Evolutionary conservation across 2,113 vertebrate genomes (phyloP), one percentile per base, ranked within the genome.

Genomic region (Podarcis raffonei): DNA sequence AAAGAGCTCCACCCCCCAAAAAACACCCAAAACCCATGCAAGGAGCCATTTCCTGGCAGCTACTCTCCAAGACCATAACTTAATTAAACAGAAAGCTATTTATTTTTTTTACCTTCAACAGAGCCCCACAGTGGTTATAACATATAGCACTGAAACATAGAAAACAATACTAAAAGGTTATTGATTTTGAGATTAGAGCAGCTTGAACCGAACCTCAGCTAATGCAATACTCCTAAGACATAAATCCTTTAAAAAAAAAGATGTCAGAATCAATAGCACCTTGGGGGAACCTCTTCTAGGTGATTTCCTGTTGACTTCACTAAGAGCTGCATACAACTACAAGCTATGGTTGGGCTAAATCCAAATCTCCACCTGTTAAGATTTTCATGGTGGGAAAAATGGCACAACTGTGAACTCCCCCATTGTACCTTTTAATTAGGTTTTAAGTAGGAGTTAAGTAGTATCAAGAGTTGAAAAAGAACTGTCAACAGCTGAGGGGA

Each of bases 61-160:
- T 68, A 23, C 83, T 83, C 91, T 90, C 32, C 5, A 53, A 15
- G 79, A 81, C 39, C 88, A 89, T 87, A 87, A 89, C n/a, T 75
- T 20, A 84, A 71, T 92, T 91, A 11, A 53, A 92, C 23, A 83
- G 16, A 91, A 90, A 59, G 79, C 9, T 23, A 16, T 79, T 86
- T 57, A 57, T 72, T 25, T 57, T 25, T 2, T 69, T 78, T 79
- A 32, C 85, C 27, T 27, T 79, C 16, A 68, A 78, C 27, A 68
- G 18, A 23, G 35, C 6, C 25, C n/a, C 15, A 66, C 7, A 57
- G 57, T 27, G 42, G 25, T 62, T 68, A 35, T 2, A 69, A 18
- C 30, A 68, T 68, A 35, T 2, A 69, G 27, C 30, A 68, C 13
- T 83, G 20, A 77, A 77, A 57, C 6, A 53, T 83, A 65, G 9